A percentile compares a stretch with the other conserved stretches of the same genome.
Evolutionary conservation across 2,888 invertebrate genomes (phyloP).

Genomic region (Thecophora atra): DNA sequence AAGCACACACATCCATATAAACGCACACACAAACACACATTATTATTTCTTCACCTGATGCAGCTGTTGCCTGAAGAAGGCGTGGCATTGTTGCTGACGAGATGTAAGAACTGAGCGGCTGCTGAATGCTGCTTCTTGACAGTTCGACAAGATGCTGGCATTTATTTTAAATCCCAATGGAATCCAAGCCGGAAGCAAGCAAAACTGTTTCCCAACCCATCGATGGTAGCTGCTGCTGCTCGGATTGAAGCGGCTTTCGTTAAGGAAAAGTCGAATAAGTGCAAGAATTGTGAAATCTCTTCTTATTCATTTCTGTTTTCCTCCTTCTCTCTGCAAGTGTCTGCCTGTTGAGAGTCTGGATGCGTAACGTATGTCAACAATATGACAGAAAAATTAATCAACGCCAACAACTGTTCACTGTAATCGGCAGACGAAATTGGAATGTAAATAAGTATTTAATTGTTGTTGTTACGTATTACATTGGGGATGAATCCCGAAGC

Average conservation of each 20-base stretch:
- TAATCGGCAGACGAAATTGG: no score
- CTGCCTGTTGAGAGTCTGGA: conserved; percentile 21
- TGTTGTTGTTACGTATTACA: no score
- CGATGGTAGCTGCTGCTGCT: not conserved
- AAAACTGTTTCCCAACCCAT: not conserved
- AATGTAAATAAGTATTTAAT: no score
- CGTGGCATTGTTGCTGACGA: not conserved
- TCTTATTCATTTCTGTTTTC: conserved; percentile 17
- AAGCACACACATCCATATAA: not conserved
- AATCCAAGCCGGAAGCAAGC: conserved; percentile 6
- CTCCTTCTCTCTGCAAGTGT: conserved; percentile 14
- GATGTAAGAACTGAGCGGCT: not conserved
- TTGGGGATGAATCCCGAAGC: no score
- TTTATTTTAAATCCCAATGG: conserved; percentile 23
- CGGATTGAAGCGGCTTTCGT: not conserved
- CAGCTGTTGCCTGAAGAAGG: not conserved
- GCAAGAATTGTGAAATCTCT: no score
- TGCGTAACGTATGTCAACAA: conserved; percentile 37
- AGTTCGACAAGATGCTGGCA: conserved; percentile 30
- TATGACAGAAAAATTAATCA: conserved; percentile 31
- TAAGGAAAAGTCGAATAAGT: conserved; percentile 16
- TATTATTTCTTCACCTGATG: not conserved
- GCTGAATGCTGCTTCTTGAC: not conserved
- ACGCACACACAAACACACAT: not conserved
- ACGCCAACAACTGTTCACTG: conserved; percentile 7